Percentiles rank a stretch among this genome's conserved stretches.
phyloP scores from a whole-genome alignment of 2,888 invertebrate genomes.

The Drosophila leonis region DNA sequence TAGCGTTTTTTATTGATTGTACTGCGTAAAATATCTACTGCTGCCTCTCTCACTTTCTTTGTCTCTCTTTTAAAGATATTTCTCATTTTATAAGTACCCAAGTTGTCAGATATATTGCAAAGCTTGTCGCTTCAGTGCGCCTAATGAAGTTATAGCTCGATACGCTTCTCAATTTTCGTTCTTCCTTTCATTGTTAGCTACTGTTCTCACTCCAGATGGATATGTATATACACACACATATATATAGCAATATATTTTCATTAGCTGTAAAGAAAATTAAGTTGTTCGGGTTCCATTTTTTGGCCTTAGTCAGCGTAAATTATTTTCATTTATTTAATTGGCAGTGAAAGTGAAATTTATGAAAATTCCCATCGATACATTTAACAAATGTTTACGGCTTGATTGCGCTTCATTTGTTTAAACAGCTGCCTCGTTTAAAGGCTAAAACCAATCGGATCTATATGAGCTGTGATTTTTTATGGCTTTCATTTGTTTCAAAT shows the following conservation, averaged over 20 bases:
- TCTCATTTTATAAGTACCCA: slow-evolving; percentile 62
- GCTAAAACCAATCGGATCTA: slow-evolving; percentile 5
- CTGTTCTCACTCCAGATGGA: not conserved
- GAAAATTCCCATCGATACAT: slow-evolving; percentile 56
- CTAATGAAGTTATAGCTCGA: slow-evolving; percentile 72
- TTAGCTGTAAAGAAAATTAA: slow-evolving; percentile 56
- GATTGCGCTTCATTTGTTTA: slow-evolving; percentile 51
- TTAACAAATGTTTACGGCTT: slow-evolving; percentile 37
- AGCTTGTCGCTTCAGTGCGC: slow-evolving; percentile 62
- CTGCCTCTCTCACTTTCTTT: not conserved
- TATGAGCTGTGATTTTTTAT: slow-evolving; percentile 9
- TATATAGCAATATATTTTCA: slow-evolving; percentile 69
- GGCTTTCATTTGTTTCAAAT: not conserved
- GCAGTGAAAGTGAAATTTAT: slow-evolving; percentile 56
- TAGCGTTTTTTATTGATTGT: slow-evolving; percentile 76
- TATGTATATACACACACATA: not conserved
- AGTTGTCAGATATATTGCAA: slow-evolving; percentile 64
- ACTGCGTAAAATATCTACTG: slow-evolving; percentile 46
- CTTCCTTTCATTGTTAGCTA: slow-evolving; percentile 24
- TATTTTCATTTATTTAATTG: slow-evolving; percentile 78
- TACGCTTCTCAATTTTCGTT: slow-evolving; percentile 29
- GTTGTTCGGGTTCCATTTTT: slow-evolving; percentile 50
- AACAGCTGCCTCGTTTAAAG: slow-evolving; percentile 44
- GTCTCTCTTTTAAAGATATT: slow-evolving; percentile 51
- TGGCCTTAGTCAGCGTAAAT: slow-evolving; percentile 63